These are phyloP conservation scores for Halcyon badia DNA, from an alignment of 2,797 vertebrate species.

Conservation along the genomic window DNA sequence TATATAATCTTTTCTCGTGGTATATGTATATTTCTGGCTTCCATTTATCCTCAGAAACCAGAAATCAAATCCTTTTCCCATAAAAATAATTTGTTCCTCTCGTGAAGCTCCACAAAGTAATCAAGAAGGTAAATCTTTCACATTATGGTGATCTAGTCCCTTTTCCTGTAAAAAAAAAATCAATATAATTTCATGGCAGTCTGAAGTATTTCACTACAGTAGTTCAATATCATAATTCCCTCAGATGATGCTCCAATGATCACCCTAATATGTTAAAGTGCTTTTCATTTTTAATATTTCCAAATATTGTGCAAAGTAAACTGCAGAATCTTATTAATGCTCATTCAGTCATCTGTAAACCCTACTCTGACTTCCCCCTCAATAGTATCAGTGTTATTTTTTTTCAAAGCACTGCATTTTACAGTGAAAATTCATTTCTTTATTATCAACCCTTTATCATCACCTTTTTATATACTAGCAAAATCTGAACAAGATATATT, in stretches of 20 bases:
- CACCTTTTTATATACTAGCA: not conserved
- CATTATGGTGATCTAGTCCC: not conserved
- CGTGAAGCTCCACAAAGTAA: not conserved
- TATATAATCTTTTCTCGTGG: not conserved
- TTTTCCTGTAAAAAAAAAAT: not conserved
- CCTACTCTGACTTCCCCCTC: not conserved
- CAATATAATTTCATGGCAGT: not conserved
- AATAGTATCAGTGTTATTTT: not conserved
- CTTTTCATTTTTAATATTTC: not conserved
- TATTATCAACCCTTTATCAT: not conserved
- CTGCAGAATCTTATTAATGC: not conserved
- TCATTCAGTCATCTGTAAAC: not conserved
- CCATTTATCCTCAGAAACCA: not conserved
- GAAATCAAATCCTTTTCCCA: not conserved
- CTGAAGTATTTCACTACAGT: not conserved
- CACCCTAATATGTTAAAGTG: not conserved
- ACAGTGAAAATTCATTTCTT: not conserved
- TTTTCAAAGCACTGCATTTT: not conserved
- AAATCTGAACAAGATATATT: not conserved
- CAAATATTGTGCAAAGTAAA: not conserved
- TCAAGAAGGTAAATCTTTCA: not conserved
- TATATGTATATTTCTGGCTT: not conserved
- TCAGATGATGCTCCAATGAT: not conserved
- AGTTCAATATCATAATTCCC: not conserved
- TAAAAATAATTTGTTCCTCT: not conserved